phyloP scores from a whole-genome alignment of 1,140 invertebrate genomes.

The Rhopalosiphum padi region DNA sequence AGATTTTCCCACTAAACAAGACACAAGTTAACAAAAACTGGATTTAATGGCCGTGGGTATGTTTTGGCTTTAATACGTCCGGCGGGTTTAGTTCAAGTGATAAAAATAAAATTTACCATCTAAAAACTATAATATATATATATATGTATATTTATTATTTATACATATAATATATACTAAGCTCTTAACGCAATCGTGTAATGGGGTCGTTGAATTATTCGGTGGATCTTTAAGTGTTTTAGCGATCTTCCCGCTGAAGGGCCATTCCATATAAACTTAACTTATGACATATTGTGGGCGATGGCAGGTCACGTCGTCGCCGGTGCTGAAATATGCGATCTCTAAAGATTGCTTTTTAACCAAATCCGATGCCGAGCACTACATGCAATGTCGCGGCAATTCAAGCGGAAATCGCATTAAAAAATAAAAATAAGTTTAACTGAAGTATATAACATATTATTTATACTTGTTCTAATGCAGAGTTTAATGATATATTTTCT shows the following conservation, averaged over 20 bases:
- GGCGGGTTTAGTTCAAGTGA: not conserved
- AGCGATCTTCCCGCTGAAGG: not conserved
- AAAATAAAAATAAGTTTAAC: not conserved
- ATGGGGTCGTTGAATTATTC: conserved; percentile 30
- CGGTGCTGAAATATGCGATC: not conserved
- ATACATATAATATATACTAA: not conserved
- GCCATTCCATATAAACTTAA: not conserved
- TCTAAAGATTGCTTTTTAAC: not conserved
- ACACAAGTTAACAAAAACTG: not conserved
- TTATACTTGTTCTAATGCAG: not conserved
- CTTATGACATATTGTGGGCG: conserved; percentile 28
- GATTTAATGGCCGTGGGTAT: not conserved
- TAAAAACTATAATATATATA: not conserved
- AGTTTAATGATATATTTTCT: not conserved
- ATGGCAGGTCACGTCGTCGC: not conserved
- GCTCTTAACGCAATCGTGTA: conserved; percentile 23
- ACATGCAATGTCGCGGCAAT: no score
- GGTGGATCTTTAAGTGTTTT: conserved; percentile 18
- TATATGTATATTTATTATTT: not conserved
- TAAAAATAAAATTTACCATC: not conserved
- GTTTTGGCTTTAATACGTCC: not conserved
- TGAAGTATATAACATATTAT: not conserved
- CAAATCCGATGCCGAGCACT: not conserved
- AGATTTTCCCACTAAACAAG: not conserved
- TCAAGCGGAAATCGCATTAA: not conserved